These are phyloP conservation scores for Dipus sagitta DNA, from an alignment of 2,797 vertebrate species.

Conservation along the genomic window DNA sequence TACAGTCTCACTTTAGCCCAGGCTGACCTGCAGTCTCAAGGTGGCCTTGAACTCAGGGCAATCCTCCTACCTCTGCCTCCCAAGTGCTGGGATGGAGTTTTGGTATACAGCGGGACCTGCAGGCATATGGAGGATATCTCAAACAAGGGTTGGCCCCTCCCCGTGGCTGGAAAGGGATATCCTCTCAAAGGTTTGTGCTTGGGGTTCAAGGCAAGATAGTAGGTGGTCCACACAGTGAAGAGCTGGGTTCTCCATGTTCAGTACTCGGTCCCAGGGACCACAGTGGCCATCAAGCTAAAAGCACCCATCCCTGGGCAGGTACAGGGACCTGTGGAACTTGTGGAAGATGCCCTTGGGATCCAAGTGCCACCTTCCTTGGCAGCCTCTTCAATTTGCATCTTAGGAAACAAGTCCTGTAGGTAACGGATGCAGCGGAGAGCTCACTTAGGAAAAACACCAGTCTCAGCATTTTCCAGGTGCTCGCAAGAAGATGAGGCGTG, in stretches of 20 bases:
- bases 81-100: too few relatives aligned
- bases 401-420: not conserved
- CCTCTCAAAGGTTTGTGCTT: not conserved
- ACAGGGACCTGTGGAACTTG: not conserved
- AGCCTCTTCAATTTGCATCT: not conserved
- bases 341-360: not conserved
- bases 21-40: too few relatives aligned
- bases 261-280: not conserved
- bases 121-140: too few relatives aligned
- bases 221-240: not conserved
- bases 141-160: not conserved
- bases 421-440: not conserved
- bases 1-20: too few relatives aligned
- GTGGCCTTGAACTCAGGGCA: too few relatives aligned
- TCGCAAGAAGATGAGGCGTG: accelerated
- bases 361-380: too few relatives aligned
- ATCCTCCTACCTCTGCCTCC: too few relatives aligned
- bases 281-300: too few relatives aligned
- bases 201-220: not conserved
- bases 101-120: too few relatives aligned
- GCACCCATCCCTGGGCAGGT: accelerated
- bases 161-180: not conserved
- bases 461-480: not conserved
- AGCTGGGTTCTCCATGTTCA: not conserved
- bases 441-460: not conserved